Conservation (phyloP, 2,888 invertebrate genomes). For the Eulithis testata region DNA sequence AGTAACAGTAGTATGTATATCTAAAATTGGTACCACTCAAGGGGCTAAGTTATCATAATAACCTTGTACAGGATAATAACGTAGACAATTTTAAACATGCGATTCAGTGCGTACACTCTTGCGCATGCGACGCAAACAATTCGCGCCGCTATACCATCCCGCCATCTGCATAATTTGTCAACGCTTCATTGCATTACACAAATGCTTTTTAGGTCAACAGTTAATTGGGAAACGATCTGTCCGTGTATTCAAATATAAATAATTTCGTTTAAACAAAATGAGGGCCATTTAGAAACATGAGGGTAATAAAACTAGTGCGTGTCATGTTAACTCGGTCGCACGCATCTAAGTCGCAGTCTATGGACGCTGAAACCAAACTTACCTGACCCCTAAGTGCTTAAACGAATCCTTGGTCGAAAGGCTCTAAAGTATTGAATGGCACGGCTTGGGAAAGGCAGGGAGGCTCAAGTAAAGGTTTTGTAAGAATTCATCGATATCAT, state of each 20-base stretch:
- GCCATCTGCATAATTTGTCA: conserved; percentile 73
- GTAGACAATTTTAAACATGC: not conserved
- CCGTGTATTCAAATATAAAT: conserved; percentile 83
- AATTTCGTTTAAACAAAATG: conserved; percentile 81
- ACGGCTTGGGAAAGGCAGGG: conserved; percentile 48
- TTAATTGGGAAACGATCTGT: conserved; percentile 82
- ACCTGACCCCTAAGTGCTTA: conserved; percentile 58
- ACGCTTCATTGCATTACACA: conserved; percentile 77
- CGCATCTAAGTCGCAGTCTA: conserved; percentile 56
- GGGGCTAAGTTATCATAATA: too few species aligned
- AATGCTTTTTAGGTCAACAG: conserved; percentile 80
- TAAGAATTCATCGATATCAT: conserved; percentile 61
- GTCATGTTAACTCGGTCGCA: conserved; percentile 75
- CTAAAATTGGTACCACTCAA: too few species aligned
- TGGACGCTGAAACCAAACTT: conserved; percentile 58
- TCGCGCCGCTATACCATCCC: conserved; percentile 58
- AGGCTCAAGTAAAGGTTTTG: conserved; percentile 59
- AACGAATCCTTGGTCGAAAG: conserved; percentile 42
- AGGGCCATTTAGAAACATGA: conserved; percentile 84
- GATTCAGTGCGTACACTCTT: conserved; percentile 1
- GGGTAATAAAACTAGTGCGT: conserved; percentile 84
- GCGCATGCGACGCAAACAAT: conserved; percentile 52
- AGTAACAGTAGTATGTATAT: too few species aligned
- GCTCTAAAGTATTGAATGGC: conserved; percentile 26
- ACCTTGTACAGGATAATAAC: not conserved